Evolutionary conservation across 1,140 invertebrate species (phyloP), one percentile per base, ranked within the genome.

Genomic region (Eriocheir sinensis): DNA sequence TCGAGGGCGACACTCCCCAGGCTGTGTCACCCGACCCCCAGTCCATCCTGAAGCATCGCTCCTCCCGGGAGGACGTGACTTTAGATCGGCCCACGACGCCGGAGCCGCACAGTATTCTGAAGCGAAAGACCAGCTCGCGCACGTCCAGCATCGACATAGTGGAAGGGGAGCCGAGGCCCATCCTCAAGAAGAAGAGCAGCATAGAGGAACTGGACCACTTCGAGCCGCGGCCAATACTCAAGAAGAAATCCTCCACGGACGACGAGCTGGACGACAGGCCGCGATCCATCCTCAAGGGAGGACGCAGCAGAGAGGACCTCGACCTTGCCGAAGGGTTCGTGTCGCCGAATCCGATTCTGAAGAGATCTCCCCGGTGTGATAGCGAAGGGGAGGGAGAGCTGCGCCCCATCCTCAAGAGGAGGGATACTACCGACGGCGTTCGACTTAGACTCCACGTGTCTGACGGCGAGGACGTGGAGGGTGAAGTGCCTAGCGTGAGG

Each of bases 211-310:
- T 95, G 27, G 95, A 93, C 34, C 93, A 95, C 44, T 86, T 96
- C 85, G 97, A 97, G 53, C 98, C 98, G 0, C 91, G 97, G 96
- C 98, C 98, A 0, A 98, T 98, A 96, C 96, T 99, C 12, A 98
- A 99, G 96, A 98, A 98, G 96, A 98, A 98, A 96, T 98, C 98
- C 0, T 98, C 98, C 89, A 97, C 97, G 0, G 98, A 99, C 8
- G 98, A 98, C 92, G 98, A 98, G 96, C 97, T 97, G 94, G 95
- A 95, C 27, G 97, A 97, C 91, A 97, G 97, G 0, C 98, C 98
- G 93, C 98, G 98, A 96, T 98, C 98, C 21, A 99, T 99, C 94
- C 96, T 99, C 0, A 99, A 99, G 96, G 97, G 97, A 34, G 97
- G 98, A 0, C 97, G 97, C 92, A 98, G 97, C 4, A 97, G 97